Conservation (phyloP, 2,113 vertebrate genomes). For the Dolichallabes microphthalmus region DNA sequence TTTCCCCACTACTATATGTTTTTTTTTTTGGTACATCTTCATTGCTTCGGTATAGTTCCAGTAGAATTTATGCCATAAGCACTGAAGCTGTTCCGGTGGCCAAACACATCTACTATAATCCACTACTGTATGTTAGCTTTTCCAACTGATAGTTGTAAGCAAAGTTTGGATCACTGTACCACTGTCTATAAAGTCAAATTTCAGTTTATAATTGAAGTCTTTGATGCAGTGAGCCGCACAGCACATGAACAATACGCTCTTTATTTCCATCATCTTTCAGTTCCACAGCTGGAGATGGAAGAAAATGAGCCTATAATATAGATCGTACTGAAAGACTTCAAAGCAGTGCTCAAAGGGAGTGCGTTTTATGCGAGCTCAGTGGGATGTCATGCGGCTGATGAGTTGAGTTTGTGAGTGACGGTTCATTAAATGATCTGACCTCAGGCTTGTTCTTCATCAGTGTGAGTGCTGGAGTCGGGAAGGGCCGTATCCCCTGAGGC, state of each 20-base stretch:
- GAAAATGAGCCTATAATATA: slow-evolving; percentile 3
- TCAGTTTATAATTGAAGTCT: not conserved
- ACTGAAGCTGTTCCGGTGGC: not conserved
- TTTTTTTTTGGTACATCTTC: not conserved
- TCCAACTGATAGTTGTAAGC: not conserved
- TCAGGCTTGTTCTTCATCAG: slow-evolving; percentile 63
- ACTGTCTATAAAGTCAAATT: not conserved
- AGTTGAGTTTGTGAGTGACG: slow-evolving; percentile 48
- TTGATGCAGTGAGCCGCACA: not conserved
- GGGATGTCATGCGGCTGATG: not conserved
- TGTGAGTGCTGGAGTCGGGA: slow-evolving; percentile 59
- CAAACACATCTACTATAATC: not conserved
- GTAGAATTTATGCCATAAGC: not conserved
- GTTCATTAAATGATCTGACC: slow-evolving; percentile 60
- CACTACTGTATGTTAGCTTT: not conserved
- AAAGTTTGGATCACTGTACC: not conserved
- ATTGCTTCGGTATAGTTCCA: not conserved
- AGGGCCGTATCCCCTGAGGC: slow-evolving; percentile 6
- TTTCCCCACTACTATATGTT: not conserved
- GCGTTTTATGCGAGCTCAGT: not conserved
- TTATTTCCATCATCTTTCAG: not conserved
- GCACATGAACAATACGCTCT: not conserved
- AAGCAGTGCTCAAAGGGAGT: slow-evolving; percentile 23
- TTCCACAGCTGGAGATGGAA: not conserved
- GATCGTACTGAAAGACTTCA: not conserved